These are phyloP conservation scores for Vulpes vulpes DNA, from an alignment of 2,113 vertebrate species.

Conservation along the genomic window DNA sequence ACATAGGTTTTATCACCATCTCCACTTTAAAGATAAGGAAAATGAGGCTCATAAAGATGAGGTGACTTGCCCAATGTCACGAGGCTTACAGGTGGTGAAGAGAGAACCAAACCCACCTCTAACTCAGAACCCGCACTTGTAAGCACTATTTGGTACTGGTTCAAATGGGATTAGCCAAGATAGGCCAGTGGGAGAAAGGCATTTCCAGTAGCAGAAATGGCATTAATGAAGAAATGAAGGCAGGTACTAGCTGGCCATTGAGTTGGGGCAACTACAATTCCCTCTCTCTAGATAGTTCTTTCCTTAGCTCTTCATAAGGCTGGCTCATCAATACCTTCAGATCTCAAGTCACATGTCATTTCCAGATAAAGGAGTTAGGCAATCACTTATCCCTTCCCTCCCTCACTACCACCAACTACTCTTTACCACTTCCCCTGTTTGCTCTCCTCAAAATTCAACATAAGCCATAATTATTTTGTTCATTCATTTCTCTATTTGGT, in stretches of 20 bases:
- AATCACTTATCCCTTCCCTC: neutral
- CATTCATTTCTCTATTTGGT: neutral
- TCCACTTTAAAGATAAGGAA: neutral
- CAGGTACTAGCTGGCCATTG: neutral
- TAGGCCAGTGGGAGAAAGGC: neutral
- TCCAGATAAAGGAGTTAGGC: neutral
- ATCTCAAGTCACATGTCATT: neutral
- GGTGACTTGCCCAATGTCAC: neutral
- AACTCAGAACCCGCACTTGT: neutral
- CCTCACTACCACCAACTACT: neutral
- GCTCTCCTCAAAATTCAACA: neutral
- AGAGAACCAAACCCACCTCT: neutral
- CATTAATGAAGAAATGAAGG: neutral
- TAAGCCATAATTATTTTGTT: neutral
- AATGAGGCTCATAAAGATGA: neutral
- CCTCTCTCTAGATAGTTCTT: neutral
- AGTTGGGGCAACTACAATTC: neutral
- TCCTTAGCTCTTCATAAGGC: neutral
- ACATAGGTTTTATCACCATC: neutral
- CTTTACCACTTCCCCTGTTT: neutral
- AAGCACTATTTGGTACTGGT: neutral
- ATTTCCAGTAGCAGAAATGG: neutral
- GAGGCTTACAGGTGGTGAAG: neutral
- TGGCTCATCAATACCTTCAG: neutral
- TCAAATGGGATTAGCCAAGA: neutral